Percentiles rank a stretch among this genome's conserved stretches.
Evolutionary conservation across 2,113 vertebrate species (phyloP).

Genomic region (Bagarius yarrelli): DNA sequence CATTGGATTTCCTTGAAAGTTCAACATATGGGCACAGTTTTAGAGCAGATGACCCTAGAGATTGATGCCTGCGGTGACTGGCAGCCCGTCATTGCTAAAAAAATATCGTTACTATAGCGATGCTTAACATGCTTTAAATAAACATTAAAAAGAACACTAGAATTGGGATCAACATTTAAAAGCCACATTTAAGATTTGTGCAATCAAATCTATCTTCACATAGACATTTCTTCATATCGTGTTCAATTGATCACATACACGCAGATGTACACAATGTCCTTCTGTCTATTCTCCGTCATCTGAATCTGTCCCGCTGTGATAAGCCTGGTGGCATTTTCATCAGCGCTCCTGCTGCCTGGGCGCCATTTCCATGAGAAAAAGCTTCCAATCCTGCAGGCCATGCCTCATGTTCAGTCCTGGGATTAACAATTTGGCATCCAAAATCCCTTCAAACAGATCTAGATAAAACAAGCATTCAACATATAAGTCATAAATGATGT

Average conservation of each 20-base stretch:
- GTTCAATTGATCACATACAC: neutral
- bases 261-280: constrained; percentile 34
- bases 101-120: constrained; percentile 6
- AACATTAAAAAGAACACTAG: neutral
- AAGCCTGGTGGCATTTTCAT: constrained; percentile 85
- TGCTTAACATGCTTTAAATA: neutral
- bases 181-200: neutral
- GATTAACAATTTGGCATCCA: constrained; percentile 86
- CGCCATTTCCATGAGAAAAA: constrained; percentile 91
- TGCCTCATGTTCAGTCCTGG: constrained; percentile 94
- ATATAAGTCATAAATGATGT: constrained; percentile 68
- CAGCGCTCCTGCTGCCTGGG: constrained; percentile 70
- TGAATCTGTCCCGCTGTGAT: constrained; percentile 83
- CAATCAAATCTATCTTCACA: constrained; percentile 20
- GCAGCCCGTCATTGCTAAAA: neutral
- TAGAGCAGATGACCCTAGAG: constrained; percentile 27
- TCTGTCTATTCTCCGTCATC: constrained; percentile 51
- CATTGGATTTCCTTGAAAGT: neutral
- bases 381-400: constrained; percentile 77
- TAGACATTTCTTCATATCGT: neutral
- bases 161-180: constrained; percentile 14
- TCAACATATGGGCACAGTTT: constrained; percentile 29
- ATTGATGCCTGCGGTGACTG: constrained; percentile 1
- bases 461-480: constrained; percentile 78
- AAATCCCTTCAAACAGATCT: constrained; percentile 96